Evolutionary conservation across 1,140 invertebrate genomes (phyloP), one percentile per base, ranked within the genome.

Genomic region (Apis florea): DNA sequence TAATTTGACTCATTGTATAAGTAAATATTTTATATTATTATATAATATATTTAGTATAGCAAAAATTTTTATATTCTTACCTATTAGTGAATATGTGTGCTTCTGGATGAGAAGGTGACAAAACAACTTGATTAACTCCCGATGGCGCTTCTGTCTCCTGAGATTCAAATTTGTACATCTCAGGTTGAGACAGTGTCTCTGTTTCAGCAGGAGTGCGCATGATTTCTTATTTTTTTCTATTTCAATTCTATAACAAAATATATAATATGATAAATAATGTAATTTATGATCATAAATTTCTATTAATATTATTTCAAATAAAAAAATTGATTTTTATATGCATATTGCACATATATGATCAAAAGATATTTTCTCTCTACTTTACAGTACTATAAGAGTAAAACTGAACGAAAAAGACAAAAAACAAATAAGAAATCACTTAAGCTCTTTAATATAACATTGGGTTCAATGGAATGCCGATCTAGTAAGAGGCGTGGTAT

Each of bases 61-160:
- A 24, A 51, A 68, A 68, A 2, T 68, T 40, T 24, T 10, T 13
- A 69, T 13, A 58, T 26, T 64, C 83, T 91, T 87, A 93, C 93
- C 93, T 91, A 85, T 92, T 92, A 56, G 91, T 89, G 77, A 92
- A 93, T 85, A 91, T 91, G 24, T 90, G 90, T 61, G 83, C 77
- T 77, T 93, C 92, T 63, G 90, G 86, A 75, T 90, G 90, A n/a
- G 92, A 89, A 19, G 90, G 84, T 56, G 91, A 90, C 49, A 93
- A 49, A 47, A 92, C 86, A 51, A 91, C 88, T 81, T 89, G 87
- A 74, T 78, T 89, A 6, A 91, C 88, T 40, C 87, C 82, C 47
- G 88, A 75, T 63, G 89, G 79, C 31, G 86, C 84, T 68, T 83
- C 85, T 21, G 78, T 85, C 82, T 89, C 84, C 79, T 89, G 87